phyloP scores from a whole-genome alignment of 2,113 vertebrate species.

The Phylloscopus whistleri region DNA sequence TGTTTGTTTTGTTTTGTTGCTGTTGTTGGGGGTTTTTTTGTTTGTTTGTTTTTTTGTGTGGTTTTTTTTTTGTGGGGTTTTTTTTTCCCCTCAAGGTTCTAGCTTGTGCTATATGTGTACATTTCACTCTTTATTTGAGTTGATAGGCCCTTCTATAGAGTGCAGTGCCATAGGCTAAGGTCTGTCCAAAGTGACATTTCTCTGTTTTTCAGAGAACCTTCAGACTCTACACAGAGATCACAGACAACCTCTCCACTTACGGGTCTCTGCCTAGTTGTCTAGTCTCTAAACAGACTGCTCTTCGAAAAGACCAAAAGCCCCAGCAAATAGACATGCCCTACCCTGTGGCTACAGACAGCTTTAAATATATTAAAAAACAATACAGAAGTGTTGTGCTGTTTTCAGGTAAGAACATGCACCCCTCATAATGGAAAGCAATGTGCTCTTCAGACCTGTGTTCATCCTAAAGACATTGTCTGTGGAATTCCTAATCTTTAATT shows the following conservation, averaged over 20 bases:
- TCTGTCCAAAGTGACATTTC: background rate
- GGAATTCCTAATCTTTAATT: background rate
- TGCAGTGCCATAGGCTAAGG: background rate
- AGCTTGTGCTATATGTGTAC: background rate
- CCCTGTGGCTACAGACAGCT: background rate
- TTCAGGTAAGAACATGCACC: background rate
- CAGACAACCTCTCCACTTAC: background rate
- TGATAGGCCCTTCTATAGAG: background rate
- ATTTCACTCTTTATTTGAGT: background rate
- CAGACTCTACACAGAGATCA: background rate
- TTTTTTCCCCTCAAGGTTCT: background rate
- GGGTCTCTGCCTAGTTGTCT: background rate
- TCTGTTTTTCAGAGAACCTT: background rate
- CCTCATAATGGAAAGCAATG: background rate
- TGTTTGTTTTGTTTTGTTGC: too few species aligned
- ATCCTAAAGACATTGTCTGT: background rate
- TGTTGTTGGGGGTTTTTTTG: too few species aligned
- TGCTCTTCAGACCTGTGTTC: background rate
- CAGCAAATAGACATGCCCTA: accelerated
- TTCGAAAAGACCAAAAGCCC: background rate
- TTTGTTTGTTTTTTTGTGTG: background rate
- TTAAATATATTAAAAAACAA: background rate
- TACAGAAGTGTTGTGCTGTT: background rate
- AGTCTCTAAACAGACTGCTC: background rate
- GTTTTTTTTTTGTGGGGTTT: too few species aligned